Evolutionary conservation across 1,140 invertebrate species (phyloP).

Genomic region (Brachionus paranguensis): DNA sequence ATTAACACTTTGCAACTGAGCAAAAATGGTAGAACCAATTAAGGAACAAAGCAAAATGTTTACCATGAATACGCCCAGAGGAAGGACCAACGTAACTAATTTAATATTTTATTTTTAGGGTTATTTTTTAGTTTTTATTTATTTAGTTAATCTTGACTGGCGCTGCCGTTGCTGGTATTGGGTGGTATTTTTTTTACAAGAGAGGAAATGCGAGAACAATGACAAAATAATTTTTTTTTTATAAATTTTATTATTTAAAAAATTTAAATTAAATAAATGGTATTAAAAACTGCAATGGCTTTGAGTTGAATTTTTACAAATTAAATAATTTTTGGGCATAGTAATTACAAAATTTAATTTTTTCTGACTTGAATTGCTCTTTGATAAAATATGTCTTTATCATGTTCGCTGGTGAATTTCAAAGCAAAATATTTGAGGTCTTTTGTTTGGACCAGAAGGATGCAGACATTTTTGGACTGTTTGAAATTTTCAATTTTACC

Average conservation of each 20-base stretch:
- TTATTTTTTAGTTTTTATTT: background rate
- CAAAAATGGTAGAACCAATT: background rate
- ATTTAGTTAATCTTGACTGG: background rate
- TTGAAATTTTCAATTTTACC: background rate
- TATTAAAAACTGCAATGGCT: constrained; percentile 9
- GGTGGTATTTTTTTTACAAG: background rate
- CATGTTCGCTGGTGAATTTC: background rate
- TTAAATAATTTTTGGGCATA: constrained; percentile 8
- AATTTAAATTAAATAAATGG: constrained; percentile 21
- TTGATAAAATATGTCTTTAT: background rate
- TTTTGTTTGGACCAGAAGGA: background rate
- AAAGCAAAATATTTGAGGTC: background rate
- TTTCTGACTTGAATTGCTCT: background rate
- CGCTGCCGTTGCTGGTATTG: background rate
- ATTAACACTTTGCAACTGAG: background rate
- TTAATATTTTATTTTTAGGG: too few relatives aligned
- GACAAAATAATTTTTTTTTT: background rate
- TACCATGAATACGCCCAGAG: background rate
- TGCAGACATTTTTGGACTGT: background rate
- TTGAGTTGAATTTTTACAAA: background rate
- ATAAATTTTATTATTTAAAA: background rate
- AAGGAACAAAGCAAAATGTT: constrained; percentile 8
- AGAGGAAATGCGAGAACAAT: background rate
- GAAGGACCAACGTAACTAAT: background rate
- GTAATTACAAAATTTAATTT: background rate